A percentile compares a stretch with the other conserved stretches of the same genome.
These are phyloP conservation scores for Sesamia nonagrioides DNA, from an alignment of 1,140 invertebrate species.

Conservation along the genomic window DNA sequence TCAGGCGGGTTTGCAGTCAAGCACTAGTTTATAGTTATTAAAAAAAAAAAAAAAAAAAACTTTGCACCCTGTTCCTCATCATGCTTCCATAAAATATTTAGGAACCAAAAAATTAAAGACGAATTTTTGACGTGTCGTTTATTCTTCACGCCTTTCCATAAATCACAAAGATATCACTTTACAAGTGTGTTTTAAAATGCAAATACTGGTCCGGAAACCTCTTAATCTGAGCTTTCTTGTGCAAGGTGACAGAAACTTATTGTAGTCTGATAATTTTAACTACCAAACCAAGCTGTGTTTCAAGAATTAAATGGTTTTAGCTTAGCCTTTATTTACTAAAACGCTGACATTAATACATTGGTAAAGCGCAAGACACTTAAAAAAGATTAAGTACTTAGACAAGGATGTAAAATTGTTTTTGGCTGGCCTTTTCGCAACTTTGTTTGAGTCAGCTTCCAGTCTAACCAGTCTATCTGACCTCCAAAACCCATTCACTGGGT, in stretches of 20 bases:
- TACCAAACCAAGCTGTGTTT: background rate
- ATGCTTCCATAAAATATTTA: background rate
- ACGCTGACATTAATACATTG: too few species aligned
- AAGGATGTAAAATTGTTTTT: too few species aligned
- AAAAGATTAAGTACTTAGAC: too few species aligned
- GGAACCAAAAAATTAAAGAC: background rate
- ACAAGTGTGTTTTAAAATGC: conserved; percentile 37
- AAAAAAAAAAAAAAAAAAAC: too few species aligned
- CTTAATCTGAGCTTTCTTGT: conserved; percentile 33
- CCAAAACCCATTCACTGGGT: too few species aligned
- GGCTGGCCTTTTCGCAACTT: too few species aligned
- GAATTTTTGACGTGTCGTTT: background rate
- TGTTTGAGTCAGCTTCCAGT: too few species aligned
- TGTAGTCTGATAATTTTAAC: conserved; percentile 18
- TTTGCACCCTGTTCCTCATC: too few species aligned
- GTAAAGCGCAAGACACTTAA: too few species aligned
- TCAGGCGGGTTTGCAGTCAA: too few species aligned
- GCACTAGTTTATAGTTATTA: too few species aligned
- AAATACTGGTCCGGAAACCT: conserved; percentile 33
- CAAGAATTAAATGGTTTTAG: conserved; percentile 5
- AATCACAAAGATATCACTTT: conserved; percentile 26
- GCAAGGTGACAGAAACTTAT: conserved; percentile 29
- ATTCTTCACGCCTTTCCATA: background rate
- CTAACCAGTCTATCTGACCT: too few species aligned
- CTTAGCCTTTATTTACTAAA: conserved; percentile 12